phyloP scores from a whole-genome alignment of 2,888 invertebrate genomes.

The Stenodema calcarata region DNA sequence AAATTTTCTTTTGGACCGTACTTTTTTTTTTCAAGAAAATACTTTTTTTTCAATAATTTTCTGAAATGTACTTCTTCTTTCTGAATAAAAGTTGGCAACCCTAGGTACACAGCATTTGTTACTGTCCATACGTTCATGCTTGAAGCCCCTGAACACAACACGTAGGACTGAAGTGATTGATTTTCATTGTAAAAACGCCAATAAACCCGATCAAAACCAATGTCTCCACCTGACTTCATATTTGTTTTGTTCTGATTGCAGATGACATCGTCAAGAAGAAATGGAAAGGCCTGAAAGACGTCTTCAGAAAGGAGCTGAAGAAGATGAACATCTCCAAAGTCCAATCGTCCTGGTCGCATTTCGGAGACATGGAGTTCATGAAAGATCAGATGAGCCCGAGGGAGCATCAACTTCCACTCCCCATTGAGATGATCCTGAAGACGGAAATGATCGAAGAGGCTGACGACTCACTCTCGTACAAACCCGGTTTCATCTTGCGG shows the following conservation, averaged over 20 bases:
- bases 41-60: too few relatives aligned
- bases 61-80: too few relatives aligned
- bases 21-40: too few relatives aligned
- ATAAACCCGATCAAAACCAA: too few relatives aligned
- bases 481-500: constrained; percentile 19
- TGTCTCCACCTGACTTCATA: too few relatives aligned
- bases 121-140: too few relatives aligned
- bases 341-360: constrained; percentile 62
- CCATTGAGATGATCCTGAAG: constrained; percentile 32
- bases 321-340: constrained; percentile 58
- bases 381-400: constrained; percentile 61
- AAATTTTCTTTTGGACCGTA: too few relatives aligned
- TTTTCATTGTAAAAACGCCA: too few relatives aligned
- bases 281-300: constrained; percentile 62
- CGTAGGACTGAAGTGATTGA: too few relatives aligned
- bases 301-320: constrained; percentile 61
- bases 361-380: constrained; percentile 61
- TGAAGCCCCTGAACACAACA: too few relatives aligned
- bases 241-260: constrained; percentile 14
- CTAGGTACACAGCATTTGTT: too few relatives aligned
- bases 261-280: constrained; percentile 56
- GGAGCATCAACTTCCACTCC: constrained; percentile 42
- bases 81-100: too few relatives aligned
- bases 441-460: constrained; percentile 42
- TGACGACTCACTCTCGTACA: constrained; percentile 32